These are phyloP conservation scores for Hyphantria cunea DNA, from an alignment of 1,140 invertebrate genomes.

Conservation along the genomic window DNA sequence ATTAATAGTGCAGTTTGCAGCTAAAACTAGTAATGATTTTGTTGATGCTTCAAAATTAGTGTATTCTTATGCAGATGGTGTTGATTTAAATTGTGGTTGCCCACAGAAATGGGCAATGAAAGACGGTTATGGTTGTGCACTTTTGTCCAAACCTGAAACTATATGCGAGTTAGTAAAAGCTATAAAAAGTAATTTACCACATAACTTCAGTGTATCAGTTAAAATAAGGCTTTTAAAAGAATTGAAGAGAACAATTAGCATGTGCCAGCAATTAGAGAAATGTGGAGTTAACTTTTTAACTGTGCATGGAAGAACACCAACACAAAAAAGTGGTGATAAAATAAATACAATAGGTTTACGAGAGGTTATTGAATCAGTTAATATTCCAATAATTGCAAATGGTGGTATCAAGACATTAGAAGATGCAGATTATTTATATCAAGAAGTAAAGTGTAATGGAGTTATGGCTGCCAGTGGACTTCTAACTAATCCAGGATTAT, in stretches of 20 bases:
- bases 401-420: constrained; percentile 90
- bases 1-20: constrained; percentile 97
- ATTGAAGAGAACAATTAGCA: constrained; percentile 74
- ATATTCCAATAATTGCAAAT: constrained; percentile 95
- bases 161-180: constrained; percentile 91
- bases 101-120: constrained; percentile 97
- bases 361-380: constrained; percentile 87
- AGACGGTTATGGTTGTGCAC: constrained; percentile 93
- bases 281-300: constrained; percentile 94
- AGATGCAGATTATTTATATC: constrained; percentile 86
- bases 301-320: constrained; percentile 94
- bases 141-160: constrained; percentile 92
- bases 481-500: constrained; percentile 95
- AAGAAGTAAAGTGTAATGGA: constrained; percentile 89
- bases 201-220: constrained; percentile 93
- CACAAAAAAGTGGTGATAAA: constrained; percentile 89
- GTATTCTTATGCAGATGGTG: constrained; percentile 93
- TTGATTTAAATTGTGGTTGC: constrained; percentile 98
- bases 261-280: constrained; percentile 90
- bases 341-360: constrained; percentile 89
- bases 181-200: constrained; percentile 87
- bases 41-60: constrained; percentile 92
- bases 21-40: constrained; percentile 92
- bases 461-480: constrained; percentile 95
- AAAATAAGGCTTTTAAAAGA: constrained; percentile 92